Evolutionary conservation across 2,888 invertebrate species (phyloP).

Genomic region (Pachydiplax longipennis): DNA sequence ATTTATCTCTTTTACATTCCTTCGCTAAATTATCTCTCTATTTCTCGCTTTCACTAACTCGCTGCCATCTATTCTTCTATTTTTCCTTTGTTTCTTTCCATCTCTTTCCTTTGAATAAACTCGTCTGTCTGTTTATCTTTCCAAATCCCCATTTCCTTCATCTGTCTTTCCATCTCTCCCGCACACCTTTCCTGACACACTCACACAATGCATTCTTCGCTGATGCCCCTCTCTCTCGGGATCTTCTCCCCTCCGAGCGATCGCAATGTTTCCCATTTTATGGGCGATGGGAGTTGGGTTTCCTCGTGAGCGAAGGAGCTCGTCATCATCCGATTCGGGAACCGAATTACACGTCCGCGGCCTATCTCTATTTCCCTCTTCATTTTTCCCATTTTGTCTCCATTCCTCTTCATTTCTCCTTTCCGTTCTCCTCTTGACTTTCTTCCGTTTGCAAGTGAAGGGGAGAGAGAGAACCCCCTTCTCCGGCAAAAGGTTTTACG

Average conservation of each 20-base stretch:
- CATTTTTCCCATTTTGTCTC: neutral
- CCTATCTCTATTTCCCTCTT: neutral
- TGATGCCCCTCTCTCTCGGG: neutral
- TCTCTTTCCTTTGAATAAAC: no score
- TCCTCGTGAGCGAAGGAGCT: constrained; percentile 1
- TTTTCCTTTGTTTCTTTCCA: no score
- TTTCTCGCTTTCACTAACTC: no score
- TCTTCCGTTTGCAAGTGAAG: neutral
- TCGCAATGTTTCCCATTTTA: constrained; percentile 37
- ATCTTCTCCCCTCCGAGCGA: neutral
- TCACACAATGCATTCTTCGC: no score
- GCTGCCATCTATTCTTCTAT: no score
- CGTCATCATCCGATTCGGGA: constrained; percentile 41
- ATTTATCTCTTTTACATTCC: no score
- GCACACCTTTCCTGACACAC: neutral
- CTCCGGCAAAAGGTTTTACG: constrained; percentile 23
- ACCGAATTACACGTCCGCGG: constrained; percentile 26
- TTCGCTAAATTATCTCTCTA: no score
- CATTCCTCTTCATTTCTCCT: neutral
- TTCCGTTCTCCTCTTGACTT: neutral
- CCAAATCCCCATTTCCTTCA: neutral
- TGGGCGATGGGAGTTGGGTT: constrained; percentile 26
- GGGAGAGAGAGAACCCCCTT: neutral
- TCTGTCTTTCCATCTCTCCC: neutral
- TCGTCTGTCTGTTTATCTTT: no score